These are phyloP conservation scores for Heliopora coerulea DNA, from an alignment of 92 coral and sea anemone species.

Conservation along the genomic window DNA sequence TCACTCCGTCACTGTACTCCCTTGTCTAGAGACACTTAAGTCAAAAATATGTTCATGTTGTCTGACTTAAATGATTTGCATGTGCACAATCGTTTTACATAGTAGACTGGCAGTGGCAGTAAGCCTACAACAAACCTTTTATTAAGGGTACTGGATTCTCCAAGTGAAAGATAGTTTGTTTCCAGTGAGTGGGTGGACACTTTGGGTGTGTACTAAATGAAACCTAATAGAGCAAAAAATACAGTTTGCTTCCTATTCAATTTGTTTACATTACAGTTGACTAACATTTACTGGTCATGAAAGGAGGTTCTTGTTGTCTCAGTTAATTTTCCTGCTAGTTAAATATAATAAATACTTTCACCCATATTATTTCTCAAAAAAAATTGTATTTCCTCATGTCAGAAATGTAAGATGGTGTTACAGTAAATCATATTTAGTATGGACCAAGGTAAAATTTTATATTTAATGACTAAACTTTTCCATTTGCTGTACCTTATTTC, in stretches of 20 bases:
- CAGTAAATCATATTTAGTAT: too few species aligned
- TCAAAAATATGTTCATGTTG: neutral
- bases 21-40: too few species aligned
- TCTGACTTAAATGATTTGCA: neutral
- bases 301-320: too few species aligned
- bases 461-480: neutral
- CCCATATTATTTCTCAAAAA: neutral
- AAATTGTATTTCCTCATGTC: too few species aligned
- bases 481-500: slow-evolving; percentile 60
- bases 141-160: slow-evolving; percentile 61
- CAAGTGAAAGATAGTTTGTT: slow-evolving; percentile 85
- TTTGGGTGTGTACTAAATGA: slow-evolving; percentile 82
- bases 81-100: neutral
- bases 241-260: too few species aligned
- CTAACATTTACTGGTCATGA: too few species aligned
- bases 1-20: too few species aligned
- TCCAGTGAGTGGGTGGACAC: slow-evolving; percentile 84
- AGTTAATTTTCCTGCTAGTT: neutral
- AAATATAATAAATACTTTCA: neutral
- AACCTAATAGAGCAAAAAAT: slow-evolving; percentile 49
- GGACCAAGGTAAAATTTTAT: neutral
- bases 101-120: too few species aligned
- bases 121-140: slow-evolving; percentile 56
- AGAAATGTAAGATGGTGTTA: too few species aligned
- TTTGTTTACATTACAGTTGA: too few species aligned